phyloP scores from a whole-genome alignment of 2,888 invertebrate species.

The Deilephila porcellus region DNA sequence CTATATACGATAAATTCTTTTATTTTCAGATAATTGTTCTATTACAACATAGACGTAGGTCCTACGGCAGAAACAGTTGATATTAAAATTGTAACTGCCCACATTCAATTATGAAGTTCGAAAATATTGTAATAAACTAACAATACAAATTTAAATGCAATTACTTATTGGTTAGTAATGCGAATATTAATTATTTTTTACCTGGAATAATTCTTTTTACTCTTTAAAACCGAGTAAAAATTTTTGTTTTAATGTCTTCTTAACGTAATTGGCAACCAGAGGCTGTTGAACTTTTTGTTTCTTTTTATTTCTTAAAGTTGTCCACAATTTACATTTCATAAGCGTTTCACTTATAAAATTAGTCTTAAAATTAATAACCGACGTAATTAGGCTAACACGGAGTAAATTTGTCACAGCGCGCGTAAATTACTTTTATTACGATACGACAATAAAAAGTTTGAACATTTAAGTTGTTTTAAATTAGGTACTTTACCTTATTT shows the following conservation, averaged over 20 bases:
- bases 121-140: too few species aligned
- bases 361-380: neutral
- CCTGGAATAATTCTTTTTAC: too few species aligned
- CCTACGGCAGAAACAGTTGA: too few species aligned
- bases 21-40: neutral
- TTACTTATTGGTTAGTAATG: too few species aligned
- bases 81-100: too few species aligned
- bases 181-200: too few species aligned
- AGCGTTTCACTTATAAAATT: neutral
- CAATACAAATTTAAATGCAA: too few species aligned
- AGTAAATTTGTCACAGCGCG: conserved; percentile 12
- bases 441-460: conserved; percentile 19
- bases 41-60: neutral
- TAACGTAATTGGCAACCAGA: too few species aligned
- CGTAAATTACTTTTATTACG: conserved; percentile 4
- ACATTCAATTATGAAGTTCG: too few species aligned
- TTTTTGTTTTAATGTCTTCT: too few species aligned
- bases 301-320: neutral
- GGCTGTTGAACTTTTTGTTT: too few species aligned
- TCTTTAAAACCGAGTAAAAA: too few species aligned
- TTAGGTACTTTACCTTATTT: conserved; percentile 19
- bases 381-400: conserved; percentile 6
- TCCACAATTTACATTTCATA: neutral
- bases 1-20: neutral
- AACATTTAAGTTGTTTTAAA: conserved; percentile 7